These are phyloP conservation scores for Abrostola triplasia DNA, from an alignment of 2,888 invertebrate species.

Conservation along the genomic window DNA sequence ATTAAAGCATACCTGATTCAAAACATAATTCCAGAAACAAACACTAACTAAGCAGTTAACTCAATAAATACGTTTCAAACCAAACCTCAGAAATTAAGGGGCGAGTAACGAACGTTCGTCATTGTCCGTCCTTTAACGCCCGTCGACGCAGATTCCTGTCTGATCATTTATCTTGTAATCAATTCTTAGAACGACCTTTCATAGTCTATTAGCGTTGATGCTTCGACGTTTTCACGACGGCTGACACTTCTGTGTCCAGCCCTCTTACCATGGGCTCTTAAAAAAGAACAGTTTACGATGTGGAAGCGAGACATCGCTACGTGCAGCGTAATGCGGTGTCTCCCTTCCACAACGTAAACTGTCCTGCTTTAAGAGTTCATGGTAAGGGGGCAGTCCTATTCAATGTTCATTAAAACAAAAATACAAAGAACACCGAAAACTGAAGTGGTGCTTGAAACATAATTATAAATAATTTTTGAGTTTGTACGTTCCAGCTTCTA, in stretches of 20 bases:
- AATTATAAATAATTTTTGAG: too few relatives aligned
- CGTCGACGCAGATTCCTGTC: slow-evolving; percentile 30
- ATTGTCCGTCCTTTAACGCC: slow-evolving; percentile 47
- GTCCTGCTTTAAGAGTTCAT: too few relatives aligned
- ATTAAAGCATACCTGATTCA: slow-evolving; percentile 6
- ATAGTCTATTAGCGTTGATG: slow-evolving; percentile 31
- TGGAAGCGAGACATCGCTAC: too few relatives aligned
- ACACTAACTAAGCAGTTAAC: slow-evolving; percentile 39
- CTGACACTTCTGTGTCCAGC: neutral
- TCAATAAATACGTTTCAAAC: slow-evolving; percentile 38
- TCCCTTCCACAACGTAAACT: too few relatives aligned
- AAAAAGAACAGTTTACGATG: too few relatives aligned
- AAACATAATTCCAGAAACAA: slow-evolving; percentile 11
- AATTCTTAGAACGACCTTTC: slow-evolving; percentile 36
- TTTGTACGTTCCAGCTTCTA: too few relatives aligned
- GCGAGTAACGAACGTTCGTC: slow-evolving; percentile 42
- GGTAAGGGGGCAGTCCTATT: neutral
- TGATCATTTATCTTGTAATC: slow-evolving; percentile 42
- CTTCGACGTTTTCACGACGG: slow-evolving; percentile 15
- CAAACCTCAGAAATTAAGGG: slow-evolving; percentile 48
- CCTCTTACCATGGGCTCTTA: too few relatives aligned
- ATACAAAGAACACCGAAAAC: too few relatives aligned
- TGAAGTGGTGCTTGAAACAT: too few relatives aligned
- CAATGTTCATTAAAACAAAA: neutral
- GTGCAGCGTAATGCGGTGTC: too few relatives aligned